Evolutionary conservation across 2,797 vertebrate species (phyloP).

Genomic region (Thamnophis elegans): DNA sequence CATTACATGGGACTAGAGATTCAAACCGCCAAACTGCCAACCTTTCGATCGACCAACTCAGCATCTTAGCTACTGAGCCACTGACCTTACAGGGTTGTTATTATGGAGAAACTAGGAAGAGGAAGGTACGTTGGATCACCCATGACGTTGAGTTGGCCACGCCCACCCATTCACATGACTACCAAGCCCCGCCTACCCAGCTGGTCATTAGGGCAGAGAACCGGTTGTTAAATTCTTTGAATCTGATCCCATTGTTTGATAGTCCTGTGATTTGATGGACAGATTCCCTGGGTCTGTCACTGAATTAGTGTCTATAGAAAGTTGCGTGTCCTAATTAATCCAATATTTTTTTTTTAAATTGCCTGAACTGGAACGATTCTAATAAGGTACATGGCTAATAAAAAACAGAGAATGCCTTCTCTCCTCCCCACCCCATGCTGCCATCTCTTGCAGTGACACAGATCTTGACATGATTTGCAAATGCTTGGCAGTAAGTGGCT

Average conservation of each 20-base stretch:
- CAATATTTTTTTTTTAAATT: constrained; percentile 22
- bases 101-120: background rate
- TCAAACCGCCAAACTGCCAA: too few species aligned
- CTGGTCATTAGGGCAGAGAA: too few species aligned
- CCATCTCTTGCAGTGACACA: constrained; percentile 59
- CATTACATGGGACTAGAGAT: too few species aligned
- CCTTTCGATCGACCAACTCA: too few species aligned
- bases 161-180: too few species aligned
- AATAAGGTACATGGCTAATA: constrained; percentile 57
- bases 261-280: background rate
- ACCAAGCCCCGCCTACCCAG: too few species aligned
- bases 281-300: background rate
- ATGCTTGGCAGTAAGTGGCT: constrained; percentile 61
- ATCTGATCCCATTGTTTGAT: background rate
- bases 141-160: too few species aligned
- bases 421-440: constrained; percentile 58
- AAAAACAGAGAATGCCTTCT: constrained; percentile 68
- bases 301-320: background rate
- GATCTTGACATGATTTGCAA: constrained; percentile 67
- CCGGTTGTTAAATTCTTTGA: too few species aligned
- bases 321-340: constrained; percentile 35
- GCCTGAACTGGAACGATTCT: constrained; percentile 41
- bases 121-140: background rate
- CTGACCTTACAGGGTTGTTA: background rate
- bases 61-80: too few species aligned